Evolutionary conservation across 2,797 vertebrate species (phyloP), one percentile per base, ranked within the genome.

Genomic region (Morus bassanus): DNA sequence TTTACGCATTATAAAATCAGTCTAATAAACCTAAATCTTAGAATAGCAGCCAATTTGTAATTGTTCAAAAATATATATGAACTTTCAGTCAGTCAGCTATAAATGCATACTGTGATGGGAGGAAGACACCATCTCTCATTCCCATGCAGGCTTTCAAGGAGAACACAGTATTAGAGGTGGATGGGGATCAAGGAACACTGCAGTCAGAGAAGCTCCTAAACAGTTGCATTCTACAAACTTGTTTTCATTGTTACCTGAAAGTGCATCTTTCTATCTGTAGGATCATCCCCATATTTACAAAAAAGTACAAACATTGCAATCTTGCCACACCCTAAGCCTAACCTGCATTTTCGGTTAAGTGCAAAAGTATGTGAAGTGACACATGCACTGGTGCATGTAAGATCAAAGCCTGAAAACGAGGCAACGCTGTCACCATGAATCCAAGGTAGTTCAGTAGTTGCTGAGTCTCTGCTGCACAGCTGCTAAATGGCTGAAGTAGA

Each of bases 211-310:
- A 93, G 84, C 35, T 76, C 30, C 30, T 35, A 2, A 76, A 87
- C 25, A 73, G 33, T 2, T 95, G 85, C 73, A 45, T 84, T 94
- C 80, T 89, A 69, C 61, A 84, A 84, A 81, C 64, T 60, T 63
- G 33, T 94, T 77, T 72, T 80, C 60, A 50, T 59, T 17, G 5
- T 86, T 91, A 89, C 37, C 63, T 70, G 88, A 97, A 97, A 97
- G 96, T 97, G 96, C 96, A 93, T 95, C 59, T 93, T 94, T 85
- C 31, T 89, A 91, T 96, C 80, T 87, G 60, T 79, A 95, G 51
- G 95, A 85, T 94, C 63, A 96, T 95, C 88, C 95, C 96, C 96
- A 57, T 91, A 88, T 82, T 93, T 93, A 87, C 63, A 92, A 35
- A 77, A 78, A 74, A 91, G 57, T 86, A 96, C 59, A 95, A 93